A percentile compares a stretch with the other conserved stretches of the same genome.
phyloP scores from a whole-genome alignment of 2,888 invertebrate species.

The Brachylomia viminalis region DNA sequence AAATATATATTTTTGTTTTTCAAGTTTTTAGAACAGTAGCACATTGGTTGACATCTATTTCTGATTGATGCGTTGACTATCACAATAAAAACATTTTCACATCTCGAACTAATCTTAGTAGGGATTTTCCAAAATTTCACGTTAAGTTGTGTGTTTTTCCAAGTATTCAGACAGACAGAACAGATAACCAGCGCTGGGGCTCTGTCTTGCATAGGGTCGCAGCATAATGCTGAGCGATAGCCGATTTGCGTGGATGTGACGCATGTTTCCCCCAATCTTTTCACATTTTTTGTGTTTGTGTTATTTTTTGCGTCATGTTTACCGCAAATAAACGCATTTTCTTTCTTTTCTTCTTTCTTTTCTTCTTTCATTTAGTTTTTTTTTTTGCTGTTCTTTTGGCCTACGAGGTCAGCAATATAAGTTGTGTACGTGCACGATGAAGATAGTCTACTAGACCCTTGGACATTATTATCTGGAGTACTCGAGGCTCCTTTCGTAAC shows the following conservation, averaged over 20 bases:
- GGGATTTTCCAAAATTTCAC: slow-evolving; percentile 31
- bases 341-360: too few relatives aligned
- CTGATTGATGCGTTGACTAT: slow-evolving; percentile 39
- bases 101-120: slow-evolving; percentile 26
- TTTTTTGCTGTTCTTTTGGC: background rate
- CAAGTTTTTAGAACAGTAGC: slow-evolving; percentile 3
- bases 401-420: background rate
- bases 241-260: too few relatives aligned
- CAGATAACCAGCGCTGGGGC: too few relatives aligned
- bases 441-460: background rate
- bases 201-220: too few relatives aligned
- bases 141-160: slow-evolving; percentile 31
- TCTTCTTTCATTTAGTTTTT: too few relatives aligned
- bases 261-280: too few relatives aligned
- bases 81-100: slow-evolving; percentile 3
- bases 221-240: too few relatives aligned
- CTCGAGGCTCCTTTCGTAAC: background rate
- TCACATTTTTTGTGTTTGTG: too few relatives aligned
- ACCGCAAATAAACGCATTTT: too few relatives aligned
- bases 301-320: too few relatives aligned
- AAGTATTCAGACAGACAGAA: too few relatives aligned
- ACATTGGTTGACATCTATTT: slow-evolving; percentile 16
- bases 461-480: background rate
- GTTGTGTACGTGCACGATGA: background rate
- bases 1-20: background rate